Conservation (phyloP, 2,113 vertebrate genomes). For the Bombycilla garrulus region DNA sequence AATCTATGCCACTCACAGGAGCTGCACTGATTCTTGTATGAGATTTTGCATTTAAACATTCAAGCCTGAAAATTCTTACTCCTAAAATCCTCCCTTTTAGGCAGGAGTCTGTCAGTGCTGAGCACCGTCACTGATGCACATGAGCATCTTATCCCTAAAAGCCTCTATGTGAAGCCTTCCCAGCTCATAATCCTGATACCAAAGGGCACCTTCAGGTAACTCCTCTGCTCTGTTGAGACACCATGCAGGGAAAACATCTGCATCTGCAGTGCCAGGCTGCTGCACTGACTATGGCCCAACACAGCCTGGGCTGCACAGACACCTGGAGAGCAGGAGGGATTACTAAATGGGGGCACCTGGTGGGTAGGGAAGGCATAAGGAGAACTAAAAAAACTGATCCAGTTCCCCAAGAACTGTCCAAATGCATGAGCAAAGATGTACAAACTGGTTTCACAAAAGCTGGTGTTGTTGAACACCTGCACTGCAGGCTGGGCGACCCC, state of each 20-base stretch:
- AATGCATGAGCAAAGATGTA: not conserved
- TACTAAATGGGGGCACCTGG: not conserved
- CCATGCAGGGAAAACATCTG: not conserved
- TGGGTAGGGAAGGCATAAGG: not conserved
- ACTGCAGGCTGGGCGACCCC: not conserved
- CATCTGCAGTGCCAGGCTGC: not conserved
- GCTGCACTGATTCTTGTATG: not conserved
- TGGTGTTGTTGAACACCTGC: not conserved
- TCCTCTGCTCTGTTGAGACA: not conserved
- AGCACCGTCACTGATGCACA: not conserved
- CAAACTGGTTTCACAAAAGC: not conserved
- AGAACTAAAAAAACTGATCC: not conserved
- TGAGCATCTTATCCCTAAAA: too few species aligned
- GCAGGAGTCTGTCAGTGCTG: not conserved
- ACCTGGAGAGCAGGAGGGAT: not conserved
- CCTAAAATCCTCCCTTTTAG: not conserved
- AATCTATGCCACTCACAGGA: not conserved
- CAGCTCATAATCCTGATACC: not conserved
- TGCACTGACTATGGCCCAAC: not conserved
- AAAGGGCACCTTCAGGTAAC: not conserved
- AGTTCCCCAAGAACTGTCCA: not conserved
- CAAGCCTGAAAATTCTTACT: not conserved
- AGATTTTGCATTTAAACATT: not conserved
- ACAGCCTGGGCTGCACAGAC: not conserved
- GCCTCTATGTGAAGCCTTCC: not conserved